Evolutionary conservation across 2,797 vertebrate species (phyloP).

Genomic region (Chelon auratus): DNA sequence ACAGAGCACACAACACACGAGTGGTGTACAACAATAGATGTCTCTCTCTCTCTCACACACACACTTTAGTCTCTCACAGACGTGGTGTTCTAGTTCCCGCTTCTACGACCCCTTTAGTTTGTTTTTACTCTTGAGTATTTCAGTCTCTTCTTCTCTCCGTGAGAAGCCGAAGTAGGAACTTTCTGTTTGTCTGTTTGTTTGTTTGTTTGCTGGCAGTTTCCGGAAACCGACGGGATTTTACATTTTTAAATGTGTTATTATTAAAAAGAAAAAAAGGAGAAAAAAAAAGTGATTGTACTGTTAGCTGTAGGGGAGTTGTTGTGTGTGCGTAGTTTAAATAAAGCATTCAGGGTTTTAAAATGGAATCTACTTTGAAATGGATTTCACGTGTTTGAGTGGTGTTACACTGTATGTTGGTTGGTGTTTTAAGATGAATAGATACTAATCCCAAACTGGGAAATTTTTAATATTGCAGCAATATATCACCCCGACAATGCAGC

Average conservation of each 20-base stretch:
- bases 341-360: conserved; percentile 86
- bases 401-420: too few species aligned
- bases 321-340: conserved; percentile 87
- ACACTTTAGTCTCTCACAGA: conserved; percentile 56
- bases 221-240: conserved; percentile 66
- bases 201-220: conserved; percentile 74
- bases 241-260: conserved; percentile 81
- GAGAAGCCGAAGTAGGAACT: conserved; percentile 65
- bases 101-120: conserved; percentile 57
- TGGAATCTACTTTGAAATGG: not conserved
- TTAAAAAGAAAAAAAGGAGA: not conserved
- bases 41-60: conserved; percentile 9
- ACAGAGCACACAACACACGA: conserved; percentile 33
- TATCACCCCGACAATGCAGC: too few species aligned
- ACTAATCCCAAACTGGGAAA: too few species aligned
- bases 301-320: conserved; percentile 83
- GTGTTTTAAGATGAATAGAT: too few species aligned
- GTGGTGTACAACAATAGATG: conserved; percentile 23
- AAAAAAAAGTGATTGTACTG: conserved; percentile 82
- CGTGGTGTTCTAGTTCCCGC: conserved; percentile 67
- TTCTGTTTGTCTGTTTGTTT: not conserved
- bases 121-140: conserved; percentile 40
- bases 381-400: not conserved
- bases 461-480: too few species aligned
- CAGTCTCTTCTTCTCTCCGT: conserved; percentile 54